A percentile compares a stretch with the other conserved stretches of the same genome.
Evolutionary conservation across 2,113 vertebrate genomes (phyloP).

Genomic region (Corydoras sp.): DNA sequence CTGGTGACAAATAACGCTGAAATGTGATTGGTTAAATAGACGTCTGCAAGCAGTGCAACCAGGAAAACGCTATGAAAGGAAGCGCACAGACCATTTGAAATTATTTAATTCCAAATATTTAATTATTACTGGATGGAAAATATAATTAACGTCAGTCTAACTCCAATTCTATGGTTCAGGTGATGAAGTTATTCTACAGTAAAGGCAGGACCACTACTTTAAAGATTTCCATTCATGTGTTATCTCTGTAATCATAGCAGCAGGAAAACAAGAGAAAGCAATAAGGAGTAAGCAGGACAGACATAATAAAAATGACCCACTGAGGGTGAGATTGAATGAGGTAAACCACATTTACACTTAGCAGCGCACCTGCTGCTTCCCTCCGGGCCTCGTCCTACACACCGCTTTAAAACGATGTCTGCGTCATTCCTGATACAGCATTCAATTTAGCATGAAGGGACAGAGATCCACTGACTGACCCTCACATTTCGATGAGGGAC

Average conservation of each 20-base stretch:
- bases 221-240: not conserved
- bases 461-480: constrained; percentile 57
- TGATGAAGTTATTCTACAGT: no score
- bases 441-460: constrained; percentile 40
- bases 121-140: no score
- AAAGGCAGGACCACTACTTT: no score
- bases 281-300: not conserved
- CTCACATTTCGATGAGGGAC: constrained; percentile 50
- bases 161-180: no score
- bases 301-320: not conserved
- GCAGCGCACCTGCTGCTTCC: not conserved
- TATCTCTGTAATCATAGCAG: constrained; percentile 18
- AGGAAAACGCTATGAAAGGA: no score
- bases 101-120: no score
- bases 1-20: no score
- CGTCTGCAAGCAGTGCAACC: no score
- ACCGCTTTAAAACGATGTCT: constrained; percentile 3
- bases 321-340: not conserved
- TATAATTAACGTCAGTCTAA: no score
- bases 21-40: no score
- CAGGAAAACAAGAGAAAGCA: constrained; percentile 9
- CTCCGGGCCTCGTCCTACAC: constrained; percentile 2
- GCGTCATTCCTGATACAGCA: constrained; percentile 10
- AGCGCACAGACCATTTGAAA: no score
- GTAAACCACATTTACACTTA: not conserved